phyloP scores from a whole-genome alignment of 2,888 invertebrate genomes.

The Aspidapion aeneum region DNA sequence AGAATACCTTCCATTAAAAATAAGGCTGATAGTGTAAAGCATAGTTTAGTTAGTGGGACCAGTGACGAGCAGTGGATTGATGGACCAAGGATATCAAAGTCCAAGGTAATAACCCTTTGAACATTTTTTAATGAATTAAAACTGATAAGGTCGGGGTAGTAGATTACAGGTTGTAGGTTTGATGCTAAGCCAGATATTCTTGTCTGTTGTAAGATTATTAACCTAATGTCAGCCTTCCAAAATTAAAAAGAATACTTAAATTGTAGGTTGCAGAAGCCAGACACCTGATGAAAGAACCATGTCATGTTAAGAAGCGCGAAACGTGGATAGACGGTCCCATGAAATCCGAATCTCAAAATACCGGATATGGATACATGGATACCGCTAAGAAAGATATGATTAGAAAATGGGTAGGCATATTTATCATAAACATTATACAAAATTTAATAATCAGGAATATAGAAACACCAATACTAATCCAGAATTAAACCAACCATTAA shows the following conservation, averaged over 20 bases:
- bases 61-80: constrained; percentile 97
- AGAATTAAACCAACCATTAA: too few species aligned
- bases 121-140: neutral
- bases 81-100: constrained; percentile 85
- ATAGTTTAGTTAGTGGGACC: constrained; percentile 48
- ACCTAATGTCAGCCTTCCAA: too few species aligned
- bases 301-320: constrained; percentile 75
- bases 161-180: too few species aligned
- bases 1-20: constrained; percentile 50
- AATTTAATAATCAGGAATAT: too few species aligned
- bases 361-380: constrained; percentile 87
- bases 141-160: neutral
- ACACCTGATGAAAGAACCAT: constrained; percentile 74
- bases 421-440: too few species aligned
- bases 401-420: constrained; percentile 70
- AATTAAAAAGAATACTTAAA: too few species aligned
- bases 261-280: constrained; percentile 63
- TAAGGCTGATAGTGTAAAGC: constrained; percentile 51
- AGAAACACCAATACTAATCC: too few species aligned
- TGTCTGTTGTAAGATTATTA: too few species aligned
- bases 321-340: constrained; percentile 97
- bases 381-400: constrained; percentile 92
- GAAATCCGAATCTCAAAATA: constrained; percentile 52
- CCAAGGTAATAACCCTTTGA: constrained; percentile 55
- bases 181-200: too few species aligned